A percentile compares a stretch with the other conserved stretches of the same genome.
phyloP scores from a whole-genome alignment of 1,140 invertebrate species.

The Glossosoma conforme region DNA sequence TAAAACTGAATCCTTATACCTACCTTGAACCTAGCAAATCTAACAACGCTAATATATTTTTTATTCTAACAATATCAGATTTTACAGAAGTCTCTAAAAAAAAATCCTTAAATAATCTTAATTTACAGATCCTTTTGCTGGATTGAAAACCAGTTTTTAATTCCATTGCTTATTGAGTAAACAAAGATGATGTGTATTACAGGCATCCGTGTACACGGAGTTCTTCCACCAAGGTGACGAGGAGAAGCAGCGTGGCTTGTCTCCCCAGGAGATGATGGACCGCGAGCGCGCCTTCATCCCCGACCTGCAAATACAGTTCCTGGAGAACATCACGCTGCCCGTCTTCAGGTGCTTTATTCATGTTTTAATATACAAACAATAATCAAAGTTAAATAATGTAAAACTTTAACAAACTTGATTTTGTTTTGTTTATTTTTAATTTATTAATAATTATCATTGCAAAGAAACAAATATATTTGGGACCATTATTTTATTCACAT shows the following conservation, averaged over 20 bases:
- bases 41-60: too few species aligned
- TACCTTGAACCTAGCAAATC: too few species aligned
- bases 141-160: too few species aligned
- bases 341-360: constrained; percentile 38
- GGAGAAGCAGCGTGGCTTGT: constrained; percentile 74
- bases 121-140: too few species aligned
- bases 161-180: too few species aligned
- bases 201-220: constrained; percentile 76
- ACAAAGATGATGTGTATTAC: constrained; percentile 29
- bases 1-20: too few species aligned
- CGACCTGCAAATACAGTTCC: constrained; percentile 75
- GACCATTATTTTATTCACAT: background rate
- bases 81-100: too few species aligned
- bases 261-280: constrained; percentile 77
- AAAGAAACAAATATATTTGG: background rate
- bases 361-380: background rate
- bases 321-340: constrained; percentile 48
- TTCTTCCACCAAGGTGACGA: constrained; percentile 86
- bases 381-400: background rate
- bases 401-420: background rate
- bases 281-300: constrained; percentile 77
- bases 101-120: too few species aligned
- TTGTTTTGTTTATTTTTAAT: background rate
- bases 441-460: background rate
- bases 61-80: too few species aligned